Conservation (phyloP, 2,113 vertebrate genomes). For the Lycaon pictus region DNA sequence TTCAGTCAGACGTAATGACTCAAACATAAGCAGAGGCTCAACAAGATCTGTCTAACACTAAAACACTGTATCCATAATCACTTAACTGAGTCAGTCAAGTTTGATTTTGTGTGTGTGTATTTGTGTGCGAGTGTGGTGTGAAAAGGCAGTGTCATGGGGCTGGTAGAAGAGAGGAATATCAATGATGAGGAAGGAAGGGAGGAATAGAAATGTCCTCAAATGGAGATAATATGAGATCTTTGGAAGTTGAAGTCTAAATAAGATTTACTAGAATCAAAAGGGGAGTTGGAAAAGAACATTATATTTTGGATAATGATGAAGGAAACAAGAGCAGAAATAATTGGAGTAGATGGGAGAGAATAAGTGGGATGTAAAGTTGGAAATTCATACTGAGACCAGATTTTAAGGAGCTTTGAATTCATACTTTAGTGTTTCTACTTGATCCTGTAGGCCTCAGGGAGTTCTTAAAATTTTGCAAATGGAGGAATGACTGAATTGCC, state of each 20-base stretch:
- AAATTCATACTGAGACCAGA: neutral
- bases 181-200: neutral
- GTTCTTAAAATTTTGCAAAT: neutral
- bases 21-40: neutral
- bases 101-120: neutral
- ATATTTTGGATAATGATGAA: neutral
- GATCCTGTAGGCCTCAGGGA: neutral
- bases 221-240: neutral
- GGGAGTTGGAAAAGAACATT: neutral
- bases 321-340: neutral
- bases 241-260: neutral
- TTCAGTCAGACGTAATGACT: neutral
- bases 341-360: neutral
- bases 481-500: neutral
- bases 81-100: neutral
- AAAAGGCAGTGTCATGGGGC: neutral
- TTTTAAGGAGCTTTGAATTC: neutral
- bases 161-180: neutral
- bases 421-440: neutral
- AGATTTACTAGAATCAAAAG: neutral
- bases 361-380: neutral
- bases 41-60: neutral
- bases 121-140: neutral
- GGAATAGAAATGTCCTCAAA: neutral
- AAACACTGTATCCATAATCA: neutral